Evolutionary conservation across 2,888 invertebrate genomes (phyloP).

Genomic region (Arctia plantaginis): DNA sequence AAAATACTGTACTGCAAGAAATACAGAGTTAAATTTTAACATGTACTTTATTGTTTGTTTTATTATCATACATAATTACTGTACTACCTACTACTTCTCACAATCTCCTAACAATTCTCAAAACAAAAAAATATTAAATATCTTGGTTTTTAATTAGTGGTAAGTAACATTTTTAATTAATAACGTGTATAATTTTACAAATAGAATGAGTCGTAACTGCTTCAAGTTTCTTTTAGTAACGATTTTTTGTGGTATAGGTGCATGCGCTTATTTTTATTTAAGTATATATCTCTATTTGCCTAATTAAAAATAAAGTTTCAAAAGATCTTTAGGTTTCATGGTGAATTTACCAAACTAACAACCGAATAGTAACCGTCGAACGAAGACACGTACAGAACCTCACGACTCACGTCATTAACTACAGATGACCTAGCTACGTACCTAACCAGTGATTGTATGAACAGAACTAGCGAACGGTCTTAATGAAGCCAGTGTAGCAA

Average conservation of each 20-base stretch:
- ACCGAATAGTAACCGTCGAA: constrained; percentile 3
- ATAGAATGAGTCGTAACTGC: too few relatives aligned
- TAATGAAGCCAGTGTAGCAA: constrained; percentile 8
- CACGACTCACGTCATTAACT: constrained; percentile 57
- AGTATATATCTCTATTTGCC: too few relatives aligned
- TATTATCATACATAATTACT: neutral
- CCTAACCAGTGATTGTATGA: constrained; percentile 6
- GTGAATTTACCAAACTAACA: neutral
- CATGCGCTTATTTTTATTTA: neutral
- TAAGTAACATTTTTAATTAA: too few relatives aligned
- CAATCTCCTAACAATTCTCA: neutral
- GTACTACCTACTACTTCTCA: neutral
- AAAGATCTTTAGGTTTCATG: neutral
- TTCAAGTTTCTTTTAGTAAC: neutral
- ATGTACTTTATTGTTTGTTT: neutral
- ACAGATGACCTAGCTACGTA: constrained; percentile 44
- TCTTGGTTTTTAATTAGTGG: too few relatives aligned
- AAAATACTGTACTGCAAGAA: neutral
- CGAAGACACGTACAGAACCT: constrained; percentile 24
- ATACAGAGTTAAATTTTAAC: neutral
- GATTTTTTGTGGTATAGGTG: neutral
- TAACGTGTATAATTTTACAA: too few relatives aligned
- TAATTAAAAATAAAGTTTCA: neutral
- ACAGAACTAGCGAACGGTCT: neutral
- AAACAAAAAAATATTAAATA: neutral